Evolutionary conservation across 2,113 vertebrate genomes (phyloP), one percentile per base, ranked within the genome.

Genomic region (Hipposideros armiger): DNA sequence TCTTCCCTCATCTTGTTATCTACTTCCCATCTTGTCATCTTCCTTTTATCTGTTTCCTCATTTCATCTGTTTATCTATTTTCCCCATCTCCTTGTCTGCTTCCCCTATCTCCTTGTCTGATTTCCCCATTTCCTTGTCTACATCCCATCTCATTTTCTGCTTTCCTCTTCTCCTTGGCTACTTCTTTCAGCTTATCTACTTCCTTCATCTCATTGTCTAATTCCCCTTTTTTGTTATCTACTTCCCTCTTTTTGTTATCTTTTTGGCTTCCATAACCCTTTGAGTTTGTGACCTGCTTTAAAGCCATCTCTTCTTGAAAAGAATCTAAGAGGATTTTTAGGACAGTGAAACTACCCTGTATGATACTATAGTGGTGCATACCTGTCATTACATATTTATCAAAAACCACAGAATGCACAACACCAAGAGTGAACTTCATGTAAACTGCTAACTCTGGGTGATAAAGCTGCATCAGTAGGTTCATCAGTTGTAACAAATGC

Each of bases 271-370:
- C 73, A 1, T 19, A 54, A 14, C 47, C 42, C 64, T 45, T 67
- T 60, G 67, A 96, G 42, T 91, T 80, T 84, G 32, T 64, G 70
- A 66, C 30, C 69, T 82, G n/a, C 91, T 88, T 90, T 90, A 64
- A 80, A 64, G 36, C 14, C 26, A 28, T 56, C 13, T 77, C 50
- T 86, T 36, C n/a, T 76, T 87, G 67, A 77, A 77, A 87, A 86
- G 30, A 81, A 30, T 74, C 6, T 47, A 74, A 74, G 47, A 45
- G 30, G 24, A 47, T 58, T 84, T 84, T 58, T n/a, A 28, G 52
- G 58, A 45, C 66, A 84, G 24, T 83, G 77, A 76, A 76, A 26
- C 58, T 58, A 30, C 60, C 83, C 47, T 89, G 17, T 22, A 17
- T 3, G n/a, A 28, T 87, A 69, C 19, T 36, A 13, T 67, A 76